These are phyloP conservation scores for Dreissena rostriformis DNA, from an alignment of 1,140 invertebrate genomes.

Conservation along the genomic window DNA sequence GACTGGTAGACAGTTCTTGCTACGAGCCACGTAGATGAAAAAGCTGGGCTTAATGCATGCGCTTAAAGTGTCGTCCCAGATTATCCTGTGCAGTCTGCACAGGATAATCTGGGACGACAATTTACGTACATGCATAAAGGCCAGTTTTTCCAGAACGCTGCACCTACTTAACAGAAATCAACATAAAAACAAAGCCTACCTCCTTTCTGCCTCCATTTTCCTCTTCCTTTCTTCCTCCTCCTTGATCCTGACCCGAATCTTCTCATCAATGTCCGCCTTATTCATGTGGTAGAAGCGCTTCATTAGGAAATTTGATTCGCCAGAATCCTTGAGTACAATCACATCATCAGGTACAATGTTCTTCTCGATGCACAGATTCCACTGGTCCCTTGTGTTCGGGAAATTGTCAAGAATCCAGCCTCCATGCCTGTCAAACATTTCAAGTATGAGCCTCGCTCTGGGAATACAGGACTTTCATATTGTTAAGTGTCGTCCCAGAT, in stretches of 20 bases:
- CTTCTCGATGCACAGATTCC: slow-evolving; percentile 78
- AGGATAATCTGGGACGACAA: too few species aligned
- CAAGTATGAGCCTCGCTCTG: neutral
- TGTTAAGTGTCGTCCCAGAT: too few species aligned
- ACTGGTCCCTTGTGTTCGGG: slow-evolving; percentile 79
- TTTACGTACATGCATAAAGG: too few species aligned
- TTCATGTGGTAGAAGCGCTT: slow-evolving; percentile 74
- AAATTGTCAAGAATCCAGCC: slow-evolving; percentile 81
- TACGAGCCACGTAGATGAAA: too few species aligned
- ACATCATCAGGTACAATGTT: slow-evolving; percentile 78
- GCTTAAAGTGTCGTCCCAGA: too few species aligned
- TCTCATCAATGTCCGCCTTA: slow-evolving; percentile 70
- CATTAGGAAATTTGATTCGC: slow-evolving; percentile 68
- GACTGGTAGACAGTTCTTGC: too few species aligned
- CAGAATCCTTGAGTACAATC: slow-evolving; percentile 74
- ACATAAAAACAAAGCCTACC: slow-evolving; percentile 52
- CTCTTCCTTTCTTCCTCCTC: slow-evolving; percentile 66
- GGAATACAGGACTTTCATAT: too few species aligned
- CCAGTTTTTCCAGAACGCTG: too few species aligned
- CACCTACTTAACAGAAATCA: neutral
- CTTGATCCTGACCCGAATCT: slow-evolving; percentile 63
- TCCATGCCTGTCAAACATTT: slow-evolving; percentile 72
- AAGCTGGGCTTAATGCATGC: too few species aligned
- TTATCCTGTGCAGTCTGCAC: too few species aligned
- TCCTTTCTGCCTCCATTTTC: slow-evolving; percentile 69